Conservation (phyloP, 2,888 invertebrate species). For the Cacoxenus indagator region DNA sequence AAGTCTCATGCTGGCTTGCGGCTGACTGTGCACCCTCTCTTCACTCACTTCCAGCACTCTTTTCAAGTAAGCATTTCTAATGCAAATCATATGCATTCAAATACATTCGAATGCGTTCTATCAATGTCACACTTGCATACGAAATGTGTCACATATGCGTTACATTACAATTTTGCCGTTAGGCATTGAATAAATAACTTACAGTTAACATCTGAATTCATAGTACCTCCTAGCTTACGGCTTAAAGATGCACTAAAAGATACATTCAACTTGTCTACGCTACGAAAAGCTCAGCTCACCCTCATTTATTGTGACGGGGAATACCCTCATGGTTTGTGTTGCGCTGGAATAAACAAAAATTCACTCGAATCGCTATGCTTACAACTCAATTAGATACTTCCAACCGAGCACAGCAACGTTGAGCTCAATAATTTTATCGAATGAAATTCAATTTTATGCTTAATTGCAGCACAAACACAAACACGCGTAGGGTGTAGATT, state of each 20-base stretch:
- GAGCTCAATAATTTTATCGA: conserved; percentile 51
- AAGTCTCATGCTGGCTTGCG: not conserved
- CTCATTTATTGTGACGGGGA: not conserved
- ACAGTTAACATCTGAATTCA: not conserved
- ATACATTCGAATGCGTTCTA: not conserved
- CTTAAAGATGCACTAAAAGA: not conserved
- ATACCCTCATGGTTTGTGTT: conserved; percentile 12
- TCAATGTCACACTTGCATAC: conserved; percentile 6
- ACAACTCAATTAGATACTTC: conserved; percentile 4
- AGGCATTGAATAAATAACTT: not conserved
- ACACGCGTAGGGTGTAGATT: conserved; percentile 12
- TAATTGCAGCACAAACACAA: conserved; percentile 50
- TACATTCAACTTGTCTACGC: not conserved
- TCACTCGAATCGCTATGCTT: conserved; percentile 16
- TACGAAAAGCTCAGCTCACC: not conserved
- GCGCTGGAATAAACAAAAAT: conserved; percentile 42
- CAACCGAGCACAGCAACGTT: conserved; percentile 38
- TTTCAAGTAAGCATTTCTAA: conserved; percentile 7
- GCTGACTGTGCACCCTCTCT: conserved; percentile 19
- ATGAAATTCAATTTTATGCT: conserved; percentile 57
- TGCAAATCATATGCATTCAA: conserved; percentile 15
- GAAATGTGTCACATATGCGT: conserved; percentile 5
- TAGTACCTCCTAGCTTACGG: not conserved
- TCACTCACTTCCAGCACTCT: not conserved
- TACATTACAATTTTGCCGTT: not conserved